phyloP scores from a whole-genome alignment of 2,113 vertebrate species.

The Isichthys henryi region DNA sequence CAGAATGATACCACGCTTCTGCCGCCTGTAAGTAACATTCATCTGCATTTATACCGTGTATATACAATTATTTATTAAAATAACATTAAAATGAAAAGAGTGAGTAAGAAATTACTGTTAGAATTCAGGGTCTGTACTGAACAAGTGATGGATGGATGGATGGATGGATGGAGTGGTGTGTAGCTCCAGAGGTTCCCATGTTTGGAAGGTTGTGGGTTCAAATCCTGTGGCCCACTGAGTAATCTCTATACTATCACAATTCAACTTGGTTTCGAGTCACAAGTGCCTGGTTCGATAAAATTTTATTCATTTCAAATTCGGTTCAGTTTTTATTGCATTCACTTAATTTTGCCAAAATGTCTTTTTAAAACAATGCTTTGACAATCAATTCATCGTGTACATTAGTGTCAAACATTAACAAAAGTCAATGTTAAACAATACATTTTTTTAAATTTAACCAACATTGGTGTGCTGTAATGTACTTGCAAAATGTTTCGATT shows the following conservation, averaged over 20 bases:
- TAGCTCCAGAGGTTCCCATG: not conserved
- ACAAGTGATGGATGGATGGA: not conserved
- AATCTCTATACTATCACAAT: not conserved
- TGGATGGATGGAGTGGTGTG: not conserved
- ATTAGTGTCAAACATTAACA: not conserved
- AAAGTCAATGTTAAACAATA: not conserved
- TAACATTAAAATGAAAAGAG: not conserved
- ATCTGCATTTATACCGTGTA: not conserved
- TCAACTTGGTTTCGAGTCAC: not conserved
- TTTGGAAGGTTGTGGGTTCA: not conserved
- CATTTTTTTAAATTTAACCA: not conserved
- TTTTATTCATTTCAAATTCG: not conserved
- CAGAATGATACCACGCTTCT: slow-evolving; percentile 50
- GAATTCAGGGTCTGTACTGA: not conserved
- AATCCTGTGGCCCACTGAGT: not conserved
- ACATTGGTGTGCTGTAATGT: not conserved
- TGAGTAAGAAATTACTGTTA: not conserved
- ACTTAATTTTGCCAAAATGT: not conserved
- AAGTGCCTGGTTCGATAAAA: not conserved
- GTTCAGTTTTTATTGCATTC: not conserved
- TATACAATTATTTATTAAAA: not conserved
- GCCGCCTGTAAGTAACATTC: slow-evolving; percentile 41
- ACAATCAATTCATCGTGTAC: not conserved
- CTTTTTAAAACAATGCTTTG: not conserved
- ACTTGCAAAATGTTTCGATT: not conserved